Conservation (phyloP, 1,140 invertebrate genomes). For the Drosophila ohnishii region DNA sequence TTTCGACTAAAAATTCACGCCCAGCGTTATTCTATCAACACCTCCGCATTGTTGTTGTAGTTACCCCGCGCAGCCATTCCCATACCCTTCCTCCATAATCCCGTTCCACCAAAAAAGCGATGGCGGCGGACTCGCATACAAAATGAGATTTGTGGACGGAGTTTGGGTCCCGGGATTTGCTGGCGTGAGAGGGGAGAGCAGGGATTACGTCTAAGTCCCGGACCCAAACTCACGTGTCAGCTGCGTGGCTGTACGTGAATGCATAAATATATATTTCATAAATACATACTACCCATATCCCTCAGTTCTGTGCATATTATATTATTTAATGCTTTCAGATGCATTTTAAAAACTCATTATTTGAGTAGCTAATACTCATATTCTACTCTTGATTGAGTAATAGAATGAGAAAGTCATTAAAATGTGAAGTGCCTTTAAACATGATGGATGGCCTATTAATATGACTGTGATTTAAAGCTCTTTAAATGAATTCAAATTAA, state of each 20-base stretch:
- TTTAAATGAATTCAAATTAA: not conserved
- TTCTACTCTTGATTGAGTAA: not conserved
- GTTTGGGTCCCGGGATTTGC: conserved; percentile 44
- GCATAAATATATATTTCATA: conserved; percentile 35
- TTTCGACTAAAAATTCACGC: conserved; percentile 78
- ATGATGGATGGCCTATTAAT: not conserved
- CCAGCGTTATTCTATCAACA: conserved; percentile 79
- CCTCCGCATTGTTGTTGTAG: conserved; percentile 72
- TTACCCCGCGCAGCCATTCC: conserved; percentile 10
- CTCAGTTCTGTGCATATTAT: conserved; percentile 6
- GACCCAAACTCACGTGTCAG: conserved; percentile 31
- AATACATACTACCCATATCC: not conserved
- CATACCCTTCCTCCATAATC: conserved; percentile 2
- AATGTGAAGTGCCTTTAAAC: not conserved
- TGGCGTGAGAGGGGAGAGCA: not conserved
- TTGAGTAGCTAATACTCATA: not conserved
- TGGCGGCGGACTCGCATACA: conserved; percentile 67
- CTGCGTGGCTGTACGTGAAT: conserved; percentile 24
- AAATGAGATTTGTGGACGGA: conserved; percentile 70
- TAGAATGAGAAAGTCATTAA: not conserved
- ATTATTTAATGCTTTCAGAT: conserved; percentile 12
- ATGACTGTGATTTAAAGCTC: not conserved
- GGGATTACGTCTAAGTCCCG: conserved; percentile 44
- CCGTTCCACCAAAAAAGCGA: conserved; percentile 17
- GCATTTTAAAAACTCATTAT: conserved; percentile 25